phyloP scores from a whole-genome alignment of 2,888 invertebrate species.

The Cryptocephalus moraei region DNA sequence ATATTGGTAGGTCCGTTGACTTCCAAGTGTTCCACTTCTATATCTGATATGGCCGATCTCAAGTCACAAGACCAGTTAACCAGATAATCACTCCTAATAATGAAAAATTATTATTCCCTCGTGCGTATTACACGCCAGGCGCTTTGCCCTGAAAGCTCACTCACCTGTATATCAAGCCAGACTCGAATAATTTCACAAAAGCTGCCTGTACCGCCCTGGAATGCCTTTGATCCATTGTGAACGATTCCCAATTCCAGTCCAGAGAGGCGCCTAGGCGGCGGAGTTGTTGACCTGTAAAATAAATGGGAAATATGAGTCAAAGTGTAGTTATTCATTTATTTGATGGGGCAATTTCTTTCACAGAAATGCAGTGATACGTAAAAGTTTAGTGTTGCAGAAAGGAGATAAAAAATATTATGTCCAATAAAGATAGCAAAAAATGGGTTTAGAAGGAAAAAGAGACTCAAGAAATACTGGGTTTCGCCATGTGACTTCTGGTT shows the following conservation, averaged over 20 bases:
- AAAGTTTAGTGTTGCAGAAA: too few relatives aligned
- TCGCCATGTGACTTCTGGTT: too few relatives aligned
- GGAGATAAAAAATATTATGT: too few relatives aligned
- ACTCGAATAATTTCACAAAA: conserved; percentile 53
- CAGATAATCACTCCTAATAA: conserved; percentile 81
- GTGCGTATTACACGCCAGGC: too few relatives aligned
- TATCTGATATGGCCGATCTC: conserved; percentile 96
- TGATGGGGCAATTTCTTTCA: too few relatives aligned
- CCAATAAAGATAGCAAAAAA: too few relatives aligned
- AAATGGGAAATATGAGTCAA: not conserved
- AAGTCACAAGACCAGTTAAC: conserved; percentile 98
- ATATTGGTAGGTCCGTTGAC: conserved; percentile 76
- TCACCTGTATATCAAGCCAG: conserved; percentile 56
- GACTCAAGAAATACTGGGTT: too few relatives aligned
- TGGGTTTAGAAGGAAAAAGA: too few relatives aligned
- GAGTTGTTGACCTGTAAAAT: conserved; percentile 54
- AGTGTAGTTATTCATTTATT: too few relatives aligned
- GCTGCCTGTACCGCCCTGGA: conserved; percentile 87
- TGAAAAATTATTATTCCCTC: not conserved
- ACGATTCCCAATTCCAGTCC: conserved; percentile 90
- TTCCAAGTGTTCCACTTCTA: conserved; percentile 95
- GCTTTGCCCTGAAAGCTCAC: not conserved
- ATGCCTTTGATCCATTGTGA: conserved; percentile 92
- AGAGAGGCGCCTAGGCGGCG: conserved; percentile 81
- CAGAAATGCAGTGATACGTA: too few relatives aligned